Percentiles rank a stretch among this genome's conserved stretches.
Evolutionary conservation across 1,140 invertebrate genomes (phyloP).

Genomic region (Steinernema feltiae): DNA sequence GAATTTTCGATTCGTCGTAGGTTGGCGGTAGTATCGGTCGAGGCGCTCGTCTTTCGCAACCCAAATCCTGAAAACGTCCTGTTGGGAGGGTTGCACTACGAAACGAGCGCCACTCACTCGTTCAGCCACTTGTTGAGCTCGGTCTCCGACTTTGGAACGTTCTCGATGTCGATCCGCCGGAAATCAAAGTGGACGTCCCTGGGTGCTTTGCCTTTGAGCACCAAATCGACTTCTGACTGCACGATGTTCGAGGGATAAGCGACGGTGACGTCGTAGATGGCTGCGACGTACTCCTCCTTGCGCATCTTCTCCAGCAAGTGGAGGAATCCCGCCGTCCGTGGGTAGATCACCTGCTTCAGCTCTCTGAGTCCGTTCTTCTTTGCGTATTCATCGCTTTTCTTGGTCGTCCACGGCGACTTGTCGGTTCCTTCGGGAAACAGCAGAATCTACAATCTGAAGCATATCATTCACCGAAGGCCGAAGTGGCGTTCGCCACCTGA

Average conservation of each 20-base stretch:
- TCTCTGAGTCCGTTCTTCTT: slow-evolving; percentile 45
- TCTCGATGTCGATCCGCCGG: slow-evolving; percentile 35
- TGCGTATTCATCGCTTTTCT: slow-evolving; percentile 48
- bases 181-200: slow-evolving; percentile 53
- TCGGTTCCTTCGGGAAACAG: slow-evolving; percentile 86
- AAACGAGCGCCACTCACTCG: slow-evolving; percentile 35
- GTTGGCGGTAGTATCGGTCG: slow-evolving; percentile 45
- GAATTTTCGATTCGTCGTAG: slow-evolving; percentile 37
- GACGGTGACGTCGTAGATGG: slow-evolving; percentile 74
- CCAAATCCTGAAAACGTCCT: slow-evolving; percentile 42
- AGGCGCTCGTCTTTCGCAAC: slow-evolving; percentile 45
- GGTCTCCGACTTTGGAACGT: slow-evolving; percentile 41
- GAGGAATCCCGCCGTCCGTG: slow-evolving; percentile 52
- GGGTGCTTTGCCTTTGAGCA: slow-evolving; percentile 45
- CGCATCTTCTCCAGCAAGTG: slow-evolving; percentile 55
- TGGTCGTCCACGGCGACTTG: slow-evolving; percentile 65
- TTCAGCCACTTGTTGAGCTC: slow-evolving; percentile 47
- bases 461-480: background rate
- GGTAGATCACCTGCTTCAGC: slow-evolving; percentile 53
- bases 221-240: slow-evolving; percentile 66
- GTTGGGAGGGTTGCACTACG: too few species aligned
- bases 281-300: slow-evolving; percentile 64
- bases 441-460: slow-evolving; percentile 63
- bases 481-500: slow-evolving; percentile 50
- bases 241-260: slow-evolving; percentile 70